Evolutionary conservation across 2,797 vertebrate species (phyloP).

Genomic region (Spea hammondii): DNA sequence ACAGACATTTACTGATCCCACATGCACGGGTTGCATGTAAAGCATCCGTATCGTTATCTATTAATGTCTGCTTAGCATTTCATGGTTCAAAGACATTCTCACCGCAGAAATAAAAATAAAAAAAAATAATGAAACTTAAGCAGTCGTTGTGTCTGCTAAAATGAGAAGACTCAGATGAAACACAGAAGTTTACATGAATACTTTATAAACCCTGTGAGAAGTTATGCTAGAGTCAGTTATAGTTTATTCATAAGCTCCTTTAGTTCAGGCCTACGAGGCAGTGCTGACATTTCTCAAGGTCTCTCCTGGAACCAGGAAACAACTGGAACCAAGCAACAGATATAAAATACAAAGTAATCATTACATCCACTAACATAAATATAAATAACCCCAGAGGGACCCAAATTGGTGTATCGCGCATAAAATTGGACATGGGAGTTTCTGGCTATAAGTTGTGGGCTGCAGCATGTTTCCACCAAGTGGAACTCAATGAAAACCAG

Average conservation of each 20-base stretch:
- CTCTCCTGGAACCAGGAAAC: not conserved
- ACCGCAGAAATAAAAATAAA: constrained; percentile 1
- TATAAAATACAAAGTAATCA: too few relatives aligned
- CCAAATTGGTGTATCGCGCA: too few relatives aligned
- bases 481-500: too few relatives aligned
- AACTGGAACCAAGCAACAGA: not conserved
- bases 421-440: too few relatives aligned
- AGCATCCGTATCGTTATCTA: constrained; percentile 28
- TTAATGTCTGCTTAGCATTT: constrained; percentile 45
- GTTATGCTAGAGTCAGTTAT: constrained; percentile 32
- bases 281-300: not conserved
- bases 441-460: too few relatives aligned
- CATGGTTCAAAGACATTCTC: constrained; percentile 43
- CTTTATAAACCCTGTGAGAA: constrained; percentile 40
- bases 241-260: constrained; percentile 21
- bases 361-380: too few relatives aligned
- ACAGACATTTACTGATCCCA: constrained; percentile 16
- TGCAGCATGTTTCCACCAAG: too few relatives aligned
- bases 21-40: constrained; percentile 39
- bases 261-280: constrained; percentile 20
- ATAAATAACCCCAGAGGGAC: too few relatives aligned
- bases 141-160: constrained; percentile 22
- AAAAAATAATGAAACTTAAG: constrained; percentile 34
- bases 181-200: constrained; percentile 29
- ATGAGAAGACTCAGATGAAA: constrained; percentile 36